Conservation (phyloP, 2,113 vertebrate genomes). For the Lipophrys pholis region DNA sequence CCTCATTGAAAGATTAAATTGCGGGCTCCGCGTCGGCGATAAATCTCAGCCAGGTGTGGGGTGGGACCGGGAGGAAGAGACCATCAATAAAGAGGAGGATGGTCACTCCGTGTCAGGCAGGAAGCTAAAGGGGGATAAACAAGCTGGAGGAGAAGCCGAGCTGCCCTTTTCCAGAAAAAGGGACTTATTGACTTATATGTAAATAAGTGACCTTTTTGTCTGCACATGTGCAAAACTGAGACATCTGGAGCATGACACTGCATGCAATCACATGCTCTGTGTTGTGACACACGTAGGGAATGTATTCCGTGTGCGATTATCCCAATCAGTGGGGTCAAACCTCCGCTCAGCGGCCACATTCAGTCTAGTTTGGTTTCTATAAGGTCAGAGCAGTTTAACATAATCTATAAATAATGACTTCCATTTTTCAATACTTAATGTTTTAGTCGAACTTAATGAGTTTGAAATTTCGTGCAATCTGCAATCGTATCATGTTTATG, state of each 20-base stretch:
- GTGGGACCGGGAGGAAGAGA: conserved; percentile 49
- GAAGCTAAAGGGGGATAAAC: conserved; percentile 62
- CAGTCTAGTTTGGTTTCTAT: too few species aligned
- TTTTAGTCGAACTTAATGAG: too few species aligned
- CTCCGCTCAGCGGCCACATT: too few species aligned
- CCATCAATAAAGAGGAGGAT: conserved; percentile 72
- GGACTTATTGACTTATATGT: conserved; percentile 80
- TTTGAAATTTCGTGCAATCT: too few species aligned
- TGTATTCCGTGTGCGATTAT: too few species aligned
- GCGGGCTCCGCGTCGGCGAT: conserved; percentile 58
- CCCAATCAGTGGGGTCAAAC: too few species aligned
- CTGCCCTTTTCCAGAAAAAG: conserved; percentile 73
- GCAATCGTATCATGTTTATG: too few species aligned
- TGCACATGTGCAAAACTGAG: conserved; percentile 46
- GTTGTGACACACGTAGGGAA: not conserved
- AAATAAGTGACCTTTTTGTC: conserved; percentile 82
- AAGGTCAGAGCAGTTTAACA: too few species aligned
- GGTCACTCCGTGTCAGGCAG: conserved; percentile 59
- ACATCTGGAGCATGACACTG: conserved; percentile 18
- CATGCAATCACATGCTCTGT: not conserved
- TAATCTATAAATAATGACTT: too few species aligned
- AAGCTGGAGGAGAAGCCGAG: conserved; percentile 62
- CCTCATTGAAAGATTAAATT: conserved; percentile 76
- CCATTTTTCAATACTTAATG: too few species aligned
- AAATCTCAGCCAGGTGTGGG: conserved; percentile 68